A percentile compares a stretch with the other conserved stretches of the same genome.
Conservation (phyloP, 64 coral and sea anemone species). For the Cladopsammia gracilis region DNA sequence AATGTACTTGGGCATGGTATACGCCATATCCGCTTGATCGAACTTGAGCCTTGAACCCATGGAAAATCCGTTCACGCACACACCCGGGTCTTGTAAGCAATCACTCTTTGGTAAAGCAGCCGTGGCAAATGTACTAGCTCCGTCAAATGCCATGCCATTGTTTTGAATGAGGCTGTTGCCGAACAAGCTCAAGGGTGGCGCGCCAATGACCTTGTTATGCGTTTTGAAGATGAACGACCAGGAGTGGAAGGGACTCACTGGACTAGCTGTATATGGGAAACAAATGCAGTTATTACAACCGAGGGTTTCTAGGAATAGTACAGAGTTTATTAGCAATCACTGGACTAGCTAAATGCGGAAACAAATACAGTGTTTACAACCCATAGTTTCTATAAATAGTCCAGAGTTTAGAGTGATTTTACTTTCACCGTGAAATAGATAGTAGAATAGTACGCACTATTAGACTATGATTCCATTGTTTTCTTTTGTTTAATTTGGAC, state of each 20-base stretch:
- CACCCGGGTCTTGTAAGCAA: slow-evolving; percentile 68
- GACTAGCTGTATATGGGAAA: slow-evolving; percentile 22
- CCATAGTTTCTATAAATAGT: too few relatives aligned
- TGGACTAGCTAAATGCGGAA: too few relatives aligned
- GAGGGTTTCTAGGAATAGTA: too few relatives aligned
- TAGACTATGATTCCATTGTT: too few relatives aligned
- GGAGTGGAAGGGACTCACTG: slow-evolving; percentile 48
- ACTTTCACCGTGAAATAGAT: too few relatives aligned
- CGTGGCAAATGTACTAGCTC: slow-evolving; percentile 44
- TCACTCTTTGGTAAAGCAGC: slow-evolving; percentile 28
- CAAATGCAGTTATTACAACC: not conserved
- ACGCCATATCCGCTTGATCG: slow-evolving; percentile 52
- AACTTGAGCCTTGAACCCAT: slow-evolving; percentile 75
- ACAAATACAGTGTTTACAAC: too few relatives aligned
- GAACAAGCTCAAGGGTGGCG: slow-evolving; percentile 52
- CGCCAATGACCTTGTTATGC: slow-evolving; percentile 60
- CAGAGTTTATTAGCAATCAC: too few relatives aligned
- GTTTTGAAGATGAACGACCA: slow-evolving; percentile 55
- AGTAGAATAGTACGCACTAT: too few relatives aligned
- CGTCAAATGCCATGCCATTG: slow-evolving; percentile 75
- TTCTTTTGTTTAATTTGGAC: too few relatives aligned
- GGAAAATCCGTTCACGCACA: slow-evolving; percentile 68
- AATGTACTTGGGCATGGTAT: slow-evolving; percentile 68
- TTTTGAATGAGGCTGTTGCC: slow-evolving; percentile 30
- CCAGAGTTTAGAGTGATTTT: too few relatives aligned